Percentiles rank a stretch among this genome's conserved stretches.
These are phyloP conservation scores for Poeciliopsis prolifica DNA, from an alignment of 2,113 vertebrate species.

Conservation along the genomic window DNA sequence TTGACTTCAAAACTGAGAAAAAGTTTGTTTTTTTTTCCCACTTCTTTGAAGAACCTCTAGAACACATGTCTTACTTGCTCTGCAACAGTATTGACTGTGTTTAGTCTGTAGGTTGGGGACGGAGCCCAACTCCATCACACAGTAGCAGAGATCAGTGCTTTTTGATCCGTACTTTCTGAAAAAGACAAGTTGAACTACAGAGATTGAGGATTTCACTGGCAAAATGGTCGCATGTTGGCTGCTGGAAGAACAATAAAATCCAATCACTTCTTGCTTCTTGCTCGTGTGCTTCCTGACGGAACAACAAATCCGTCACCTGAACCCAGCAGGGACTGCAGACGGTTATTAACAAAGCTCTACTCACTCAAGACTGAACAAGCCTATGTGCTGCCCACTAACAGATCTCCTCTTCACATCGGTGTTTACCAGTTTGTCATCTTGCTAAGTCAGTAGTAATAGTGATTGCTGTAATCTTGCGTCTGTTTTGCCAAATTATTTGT, in stretches of 20 bases:
- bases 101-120: constrained; percentile 3
- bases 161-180: constrained; percentile 17
- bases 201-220: constrained; percentile 44
- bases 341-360: constrained; percentile 52
- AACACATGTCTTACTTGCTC: background rate
- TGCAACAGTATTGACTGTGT: background rate
- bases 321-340: constrained; percentile 43
- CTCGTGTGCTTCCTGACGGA: constrained; percentile 28
- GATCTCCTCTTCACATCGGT: constrained; percentile 27
- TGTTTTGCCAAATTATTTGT: constrained; percentile 16
- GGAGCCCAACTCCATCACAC: background rate
- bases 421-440: constrained; percentile 2
- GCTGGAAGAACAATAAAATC: constrained; percentile 56
- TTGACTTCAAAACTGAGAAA: background rate
- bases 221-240: constrained; percentile 43
- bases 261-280: constrained; percentile 43
- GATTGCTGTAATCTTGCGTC: background rate
- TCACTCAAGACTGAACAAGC: constrained; percentile 41
- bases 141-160: background rate
- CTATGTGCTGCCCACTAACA: constrained; percentile 3
- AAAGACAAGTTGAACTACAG: constrained; percentile 19
- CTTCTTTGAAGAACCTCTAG: background rate
- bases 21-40: background rate
- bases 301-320: constrained; percentile 36
- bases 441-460: background rate